Percentiles rank a stretch among this genome's conserved stretches.
phyloP scores from a whole-genome alignment of 2,113 vertebrate species.

The Lamprotornis superbus region DNA sequence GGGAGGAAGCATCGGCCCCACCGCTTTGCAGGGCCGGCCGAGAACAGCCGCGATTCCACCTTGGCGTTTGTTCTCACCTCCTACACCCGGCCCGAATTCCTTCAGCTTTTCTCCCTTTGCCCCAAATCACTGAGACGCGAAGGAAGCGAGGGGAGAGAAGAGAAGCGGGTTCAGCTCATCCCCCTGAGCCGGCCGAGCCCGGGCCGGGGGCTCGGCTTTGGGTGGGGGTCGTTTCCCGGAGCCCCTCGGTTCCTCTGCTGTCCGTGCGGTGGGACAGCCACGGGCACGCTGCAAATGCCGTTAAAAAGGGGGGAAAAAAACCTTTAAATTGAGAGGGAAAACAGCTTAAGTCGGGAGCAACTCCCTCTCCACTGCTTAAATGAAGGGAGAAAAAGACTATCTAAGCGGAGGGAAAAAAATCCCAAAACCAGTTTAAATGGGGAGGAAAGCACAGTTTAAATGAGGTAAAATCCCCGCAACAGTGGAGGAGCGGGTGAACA shows the following conservation, averaged over 20 bases:
- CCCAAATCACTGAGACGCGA: not conserved
- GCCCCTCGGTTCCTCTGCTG: not conserved
- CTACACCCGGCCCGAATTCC: not conserved
- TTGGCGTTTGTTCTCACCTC: not conserved
- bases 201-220: rapidly evolving
- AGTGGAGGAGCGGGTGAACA: not conserved
- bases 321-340: not conserved
- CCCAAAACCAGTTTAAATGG: not conserved
- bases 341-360: rapidly evolving
- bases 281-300: not conserved
- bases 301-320: rapidly evolving
- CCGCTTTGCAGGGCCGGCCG: not conserved
- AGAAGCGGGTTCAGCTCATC: not conserved
- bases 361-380: not conserved
- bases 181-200: not conserved
- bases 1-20: not conserved
- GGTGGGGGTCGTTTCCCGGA: not conserved
- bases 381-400: rapidly evolving
- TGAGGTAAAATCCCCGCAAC: not conserved
- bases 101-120: not conserved
- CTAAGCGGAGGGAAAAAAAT: rapidly evolving
- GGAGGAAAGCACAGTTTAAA: not conserved
- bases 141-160: not conserved
- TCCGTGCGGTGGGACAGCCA: not conserved
- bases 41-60: not conserved